Base-by-base conservation (phyloP, 92 coral and sea anemone genomes). In the Siderastrea siderea region DNA sequence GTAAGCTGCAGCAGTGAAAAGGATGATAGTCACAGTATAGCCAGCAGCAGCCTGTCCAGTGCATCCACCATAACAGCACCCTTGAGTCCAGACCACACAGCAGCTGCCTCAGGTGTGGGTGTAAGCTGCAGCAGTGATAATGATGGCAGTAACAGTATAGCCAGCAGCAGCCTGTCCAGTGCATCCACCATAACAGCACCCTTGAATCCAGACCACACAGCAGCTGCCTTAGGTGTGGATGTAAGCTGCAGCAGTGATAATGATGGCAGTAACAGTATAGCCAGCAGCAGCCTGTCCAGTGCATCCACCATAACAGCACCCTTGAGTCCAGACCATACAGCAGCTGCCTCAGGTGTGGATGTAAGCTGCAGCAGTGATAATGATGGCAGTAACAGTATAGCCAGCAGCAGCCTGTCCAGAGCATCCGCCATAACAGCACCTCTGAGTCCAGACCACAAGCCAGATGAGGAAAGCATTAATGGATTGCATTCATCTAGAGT, bases 91-190 rank as follows among this genome's bases (percentile, higher is more conserved):
- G 61, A 80, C 38, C 73, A 86, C 50, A 69, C 16, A 12, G 58
- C 45, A 72, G 43, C 26, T 72, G 79, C 64, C 12, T 47, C 19
- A 53, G 79, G 64, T 26, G 50, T 54, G 15, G 49, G 26, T 15
- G 26, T 26, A 47, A 54, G 43, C 48, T 26, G 51, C 47, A 10
- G 44, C 15, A 55, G 6, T 14, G 52, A 79, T 19, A 26, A 26
- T 47, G 61, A 49, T 26, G 91, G 74, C 51, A 87, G 91, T 48
- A 52, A 68, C 50, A 87, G 95, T 49, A 83, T 77, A 4, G 81
- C 92, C 55, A 92, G 97, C 63, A 94, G 95, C 49, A 94, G 97
- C 59, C 26, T 83, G 26, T 93, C 96, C 8, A 93, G 63, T 62
- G 88, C 95, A 3, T 94, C 95, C 2, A 92, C 95, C 60, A 60